Conservation (phyloP, 2,888 invertebrate species). For the Eugnorisma glareosa region DNA sequence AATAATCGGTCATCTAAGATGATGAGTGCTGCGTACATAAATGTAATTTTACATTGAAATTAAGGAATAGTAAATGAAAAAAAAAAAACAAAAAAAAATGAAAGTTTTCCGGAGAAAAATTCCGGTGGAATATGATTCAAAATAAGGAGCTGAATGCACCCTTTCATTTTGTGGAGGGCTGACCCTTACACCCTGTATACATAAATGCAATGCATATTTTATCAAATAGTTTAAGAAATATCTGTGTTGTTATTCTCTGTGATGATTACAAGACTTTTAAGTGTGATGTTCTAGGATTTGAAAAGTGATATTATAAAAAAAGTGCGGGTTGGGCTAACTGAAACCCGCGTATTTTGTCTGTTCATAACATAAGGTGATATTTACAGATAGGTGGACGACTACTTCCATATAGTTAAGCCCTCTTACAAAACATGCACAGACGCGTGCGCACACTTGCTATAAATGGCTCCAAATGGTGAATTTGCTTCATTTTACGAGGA, state of each 20-base stretch:
- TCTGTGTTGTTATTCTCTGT: background rate
- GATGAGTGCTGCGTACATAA: too few relatives aligned
- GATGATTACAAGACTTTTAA: background rate
- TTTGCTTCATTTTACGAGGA: background rate
- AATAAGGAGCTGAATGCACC: too few relatives aligned
- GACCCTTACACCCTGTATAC: too few relatives aligned
- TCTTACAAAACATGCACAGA: too few relatives aligned
- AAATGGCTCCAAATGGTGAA: background rate
- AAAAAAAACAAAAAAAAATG: too few relatives aligned
- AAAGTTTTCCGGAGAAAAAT: too few relatives aligned
- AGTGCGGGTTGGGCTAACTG: background rate
- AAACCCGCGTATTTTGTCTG: background rate
- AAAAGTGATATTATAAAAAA: background rate
- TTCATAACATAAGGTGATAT: background rate
- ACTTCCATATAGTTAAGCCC: background rate
- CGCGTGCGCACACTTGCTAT: too few relatives aligned
- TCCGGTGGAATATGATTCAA: too few relatives aligned
- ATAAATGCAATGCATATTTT: background rate
- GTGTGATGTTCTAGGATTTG: background rate
- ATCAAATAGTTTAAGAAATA: slow-evolving; percentile 1
- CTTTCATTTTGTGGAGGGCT: too few relatives aligned
- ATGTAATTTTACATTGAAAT: too few relatives aligned
- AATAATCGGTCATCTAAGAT: too few relatives aligned
- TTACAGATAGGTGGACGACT: background rate
- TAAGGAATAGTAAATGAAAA: too few relatives aligned